These are phyloP conservation scores for Glaucomys volans DNA, from an alignment of 2,113 vertebrate genomes.

Conservation along the genomic window DNA sequence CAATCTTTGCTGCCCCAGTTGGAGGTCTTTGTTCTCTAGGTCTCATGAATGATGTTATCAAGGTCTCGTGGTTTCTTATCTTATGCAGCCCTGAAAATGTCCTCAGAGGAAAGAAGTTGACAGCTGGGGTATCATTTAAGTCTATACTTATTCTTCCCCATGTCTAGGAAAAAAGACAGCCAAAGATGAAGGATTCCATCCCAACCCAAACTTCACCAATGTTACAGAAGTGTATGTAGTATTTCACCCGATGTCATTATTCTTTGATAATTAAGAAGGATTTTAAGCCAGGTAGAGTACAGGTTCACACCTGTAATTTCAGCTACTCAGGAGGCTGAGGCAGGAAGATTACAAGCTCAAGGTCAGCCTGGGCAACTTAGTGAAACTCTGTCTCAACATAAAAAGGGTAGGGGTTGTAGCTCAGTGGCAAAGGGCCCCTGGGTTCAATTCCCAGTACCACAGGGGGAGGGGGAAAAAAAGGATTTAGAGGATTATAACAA, in stretches of 20 bases:
- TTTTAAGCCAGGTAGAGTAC: too few relatives aligned
- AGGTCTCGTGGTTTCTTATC: background rate
- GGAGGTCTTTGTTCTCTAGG: background rate
- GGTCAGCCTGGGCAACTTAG: too few relatives aligned
- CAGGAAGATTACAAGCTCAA: too few relatives aligned
- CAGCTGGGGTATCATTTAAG: background rate
- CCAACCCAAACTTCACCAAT: background rate
- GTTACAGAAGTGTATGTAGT: background rate
- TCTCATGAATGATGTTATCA: background rate
- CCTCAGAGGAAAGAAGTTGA: background rate
- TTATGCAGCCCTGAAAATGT: background rate
- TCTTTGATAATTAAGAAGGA: slow-evolving; percentile 25
- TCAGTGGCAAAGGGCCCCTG: too few relatives aligned
- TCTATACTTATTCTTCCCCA: background rate
- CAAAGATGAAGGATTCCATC: background rate
- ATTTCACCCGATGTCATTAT: background rate
- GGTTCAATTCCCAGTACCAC: too few relatives aligned
- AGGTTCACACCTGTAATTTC: too few relatives aligned
- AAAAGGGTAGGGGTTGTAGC: too few relatives aligned
- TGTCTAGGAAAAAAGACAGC: background rate
- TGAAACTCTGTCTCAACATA: too few relatives aligned
- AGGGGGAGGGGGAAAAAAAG: background rate
- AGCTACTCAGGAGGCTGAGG: too few relatives aligned
- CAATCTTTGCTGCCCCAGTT: background rate
- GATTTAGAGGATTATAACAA: background rate